Conservation (phyloP, 2,113 vertebrate genomes). For the Nannospalax galili region DNA sequence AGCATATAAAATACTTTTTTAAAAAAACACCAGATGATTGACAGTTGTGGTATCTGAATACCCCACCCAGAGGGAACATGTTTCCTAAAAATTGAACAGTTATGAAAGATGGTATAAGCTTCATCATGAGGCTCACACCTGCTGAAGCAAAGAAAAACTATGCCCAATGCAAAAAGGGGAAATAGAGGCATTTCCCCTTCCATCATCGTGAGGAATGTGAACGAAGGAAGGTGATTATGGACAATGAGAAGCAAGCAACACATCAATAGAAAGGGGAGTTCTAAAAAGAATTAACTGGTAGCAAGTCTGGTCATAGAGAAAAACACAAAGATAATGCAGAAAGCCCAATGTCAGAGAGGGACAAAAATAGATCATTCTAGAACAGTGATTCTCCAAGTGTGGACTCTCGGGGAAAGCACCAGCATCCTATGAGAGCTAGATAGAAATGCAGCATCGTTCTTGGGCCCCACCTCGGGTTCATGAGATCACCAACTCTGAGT, state of each 20-base stretch:
- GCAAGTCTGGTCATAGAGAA: not conserved
- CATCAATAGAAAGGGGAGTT: constrained; percentile 6
- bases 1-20: not conserved
- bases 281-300: not conserved
- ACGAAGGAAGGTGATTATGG: not conserved
- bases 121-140: not conserved
- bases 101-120: not conserved
- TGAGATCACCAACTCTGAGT: not conserved
- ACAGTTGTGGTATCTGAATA: not conserved
- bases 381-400: not conserved
- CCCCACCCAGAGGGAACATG: not conserved
- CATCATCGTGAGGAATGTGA: not conserved
- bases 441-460: not conserved
- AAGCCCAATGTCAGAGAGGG: not conserved
- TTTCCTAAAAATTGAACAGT: not conserved
- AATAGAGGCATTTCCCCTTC: not conserved
- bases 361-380: not conserved
- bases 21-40: not conserved
- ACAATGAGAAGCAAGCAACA: not conserved
- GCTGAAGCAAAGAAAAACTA: not conserved
- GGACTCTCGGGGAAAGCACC: not conserved
- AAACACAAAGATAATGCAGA: not conserved
- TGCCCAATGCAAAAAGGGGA: not conserved
- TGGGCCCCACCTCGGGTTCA: not conserved
- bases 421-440: not conserved